A percentile compares a stretch with the other conserved stretches of the same genome.
These are phyloP conservation scores for Drosophila serrata DNA, from an alignment of 1,140 invertebrate species.

Conservation along the genomic window DNA sequence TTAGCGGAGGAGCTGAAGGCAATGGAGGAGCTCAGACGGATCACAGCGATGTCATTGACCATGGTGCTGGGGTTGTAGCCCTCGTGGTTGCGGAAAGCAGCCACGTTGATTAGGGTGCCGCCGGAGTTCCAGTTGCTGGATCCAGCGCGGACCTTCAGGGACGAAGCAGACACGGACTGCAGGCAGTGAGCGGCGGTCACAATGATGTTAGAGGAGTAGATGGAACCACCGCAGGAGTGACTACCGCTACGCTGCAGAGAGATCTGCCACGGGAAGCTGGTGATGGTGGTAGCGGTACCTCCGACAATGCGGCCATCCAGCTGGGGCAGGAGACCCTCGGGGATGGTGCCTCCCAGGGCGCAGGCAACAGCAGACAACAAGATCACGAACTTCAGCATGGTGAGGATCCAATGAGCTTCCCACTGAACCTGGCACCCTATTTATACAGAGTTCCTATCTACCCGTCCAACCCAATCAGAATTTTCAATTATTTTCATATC, in stretches of 20 bases:
- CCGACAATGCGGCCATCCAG: slow-evolving; percentile 86
- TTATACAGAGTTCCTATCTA: slow-evolving; percentile 33
- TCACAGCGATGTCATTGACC: slow-evolving; percentile 86
- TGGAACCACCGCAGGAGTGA: slow-evolving; percentile 87
- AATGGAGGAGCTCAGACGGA: slow-evolving; percentile 81
- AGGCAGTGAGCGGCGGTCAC: slow-evolving; percentile 88
- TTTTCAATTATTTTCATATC: slow-evolving; percentile 19
- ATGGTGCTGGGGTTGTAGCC: slow-evolving; percentile 74
- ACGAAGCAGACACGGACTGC: slow-evolving; percentile 65
- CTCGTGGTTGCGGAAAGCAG: slow-evolving; percentile 59
- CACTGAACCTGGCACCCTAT: slow-evolving; percentile 3
- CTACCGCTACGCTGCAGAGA: slow-evolving; percentile 85
- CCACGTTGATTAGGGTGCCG: slow-evolving; percentile 43
- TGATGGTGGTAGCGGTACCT: slow-evolving; percentile 86
- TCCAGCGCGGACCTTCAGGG: slow-evolving; percentile 66
- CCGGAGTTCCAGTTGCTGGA: slow-evolving; percentile 67
- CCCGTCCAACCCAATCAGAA: neutral
- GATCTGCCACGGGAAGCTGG: slow-evolving; percentile 87
- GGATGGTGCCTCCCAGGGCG: slow-evolving; percentile 67
- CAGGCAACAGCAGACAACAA: slow-evolving; percentile 71
- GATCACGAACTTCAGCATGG: slow-evolving; percentile 78
- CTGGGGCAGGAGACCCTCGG: slow-evolving; percentile 73
- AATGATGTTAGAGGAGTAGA: slow-evolving; percentile 86
- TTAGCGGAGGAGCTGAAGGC: slow-evolving; percentile 73
- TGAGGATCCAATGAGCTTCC: slow-evolving; percentile 31